Evolutionary conservation across 1,140 invertebrate genomes (phyloP).

Genomic region (Lordiphosa stackelbergi): DNA sequence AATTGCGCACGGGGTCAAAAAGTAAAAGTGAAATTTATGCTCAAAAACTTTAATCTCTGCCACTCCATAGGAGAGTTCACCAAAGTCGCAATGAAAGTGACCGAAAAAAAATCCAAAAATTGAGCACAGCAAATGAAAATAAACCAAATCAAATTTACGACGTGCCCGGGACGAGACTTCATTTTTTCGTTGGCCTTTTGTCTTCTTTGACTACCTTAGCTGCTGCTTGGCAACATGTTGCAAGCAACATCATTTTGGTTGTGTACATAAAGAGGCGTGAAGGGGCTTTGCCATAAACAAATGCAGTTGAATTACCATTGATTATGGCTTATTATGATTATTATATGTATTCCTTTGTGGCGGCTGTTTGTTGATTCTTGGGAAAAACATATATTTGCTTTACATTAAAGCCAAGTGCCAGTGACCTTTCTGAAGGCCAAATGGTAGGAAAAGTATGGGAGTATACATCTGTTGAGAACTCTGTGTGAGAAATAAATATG

Average conservation of each 20-base stretch:
- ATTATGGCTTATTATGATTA: slow-evolving; percentile 11
- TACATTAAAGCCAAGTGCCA: slow-evolving; percentile 2
- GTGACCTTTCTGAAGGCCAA: background rate
- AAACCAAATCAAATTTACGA: slow-evolving; percentile 19
- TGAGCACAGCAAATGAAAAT: slow-evolving; percentile 13
- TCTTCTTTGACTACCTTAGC: background rate
- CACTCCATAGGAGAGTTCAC: slow-evolving; percentile 5
- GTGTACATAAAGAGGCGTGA: background rate
- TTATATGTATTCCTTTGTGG: slow-evolving; percentile 7
- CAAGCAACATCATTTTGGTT: slow-evolving; percentile 4
- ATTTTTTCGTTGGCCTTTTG: slow-evolving; percentile 7
- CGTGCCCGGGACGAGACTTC: slow-evolving; percentile 8
- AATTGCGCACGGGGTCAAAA: slow-evolving; percentile 10
- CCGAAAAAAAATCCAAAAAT: slow-evolving; percentile 10
- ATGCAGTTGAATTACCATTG: slow-evolving; percentile 13
- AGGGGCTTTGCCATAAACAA: slow-evolving; percentile 3
- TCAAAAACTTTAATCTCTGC: too few species aligned
- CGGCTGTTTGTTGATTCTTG: slow-evolving; percentile 7
- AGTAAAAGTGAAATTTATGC: slow-evolving; percentile 15
- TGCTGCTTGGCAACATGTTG: slow-evolving; percentile 8
- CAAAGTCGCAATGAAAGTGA: slow-evolving; percentile 15
- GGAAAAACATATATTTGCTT: slow-evolving; percentile 5
- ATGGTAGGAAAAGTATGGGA: too few species aligned
- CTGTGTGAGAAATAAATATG: too few species aligned
- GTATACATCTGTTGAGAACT: too few species aligned